Evolutionary conservation across 2,113 vertebrate genomes (phyloP), one percentile per base, ranked within the genome.

Genomic region (Muscicapa adusta): DNA sequence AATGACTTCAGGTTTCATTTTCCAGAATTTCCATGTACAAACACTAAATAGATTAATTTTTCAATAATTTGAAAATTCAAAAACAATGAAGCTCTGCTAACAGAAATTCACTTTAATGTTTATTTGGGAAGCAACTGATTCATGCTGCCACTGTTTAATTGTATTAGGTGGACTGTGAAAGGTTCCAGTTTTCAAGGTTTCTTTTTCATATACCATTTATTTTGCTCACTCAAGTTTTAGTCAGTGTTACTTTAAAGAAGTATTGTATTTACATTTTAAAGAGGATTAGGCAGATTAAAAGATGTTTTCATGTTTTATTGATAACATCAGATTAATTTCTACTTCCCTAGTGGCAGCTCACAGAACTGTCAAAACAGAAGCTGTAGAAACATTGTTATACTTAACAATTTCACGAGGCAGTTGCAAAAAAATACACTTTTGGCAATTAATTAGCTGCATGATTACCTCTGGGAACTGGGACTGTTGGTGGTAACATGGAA

Each of bases 211-310:
- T n/a, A 75, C 75, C 28, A 19, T 57, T 78, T 94, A 50, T 97
- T 93, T 93, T 87, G 43, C 93, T 94, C 79, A 42, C 51, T 94
- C 38, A 12, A 88, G 73, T 93, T 96, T 97, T 84, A 93, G 93
- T 96, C 65, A 40, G 5, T 88, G 84, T 91, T 50, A 88, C 85
- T 94, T 93, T 83, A 78, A 36, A 84, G 85, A 95, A 76, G 96
- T 91, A 76, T 22, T 74, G 18, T 85, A 80, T 91, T 68, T 90
- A 68, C 50, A 67, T 95, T 88, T 75, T 60, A 85, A 75, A 77
- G 84, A 77, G 38, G 58, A 73, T 73, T 91, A 74, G 58, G 87
- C 73, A 95, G 92, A 95, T 74, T 61, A 93, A 95, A 91, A 94
- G 75, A 82, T 74, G 62, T 82, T 83, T 95, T 88, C 56, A 15